Evolutionary conservation across 2,113 vertebrate genomes (phyloP).

Genomic region (Oenanthe melanoleuca): DNA sequence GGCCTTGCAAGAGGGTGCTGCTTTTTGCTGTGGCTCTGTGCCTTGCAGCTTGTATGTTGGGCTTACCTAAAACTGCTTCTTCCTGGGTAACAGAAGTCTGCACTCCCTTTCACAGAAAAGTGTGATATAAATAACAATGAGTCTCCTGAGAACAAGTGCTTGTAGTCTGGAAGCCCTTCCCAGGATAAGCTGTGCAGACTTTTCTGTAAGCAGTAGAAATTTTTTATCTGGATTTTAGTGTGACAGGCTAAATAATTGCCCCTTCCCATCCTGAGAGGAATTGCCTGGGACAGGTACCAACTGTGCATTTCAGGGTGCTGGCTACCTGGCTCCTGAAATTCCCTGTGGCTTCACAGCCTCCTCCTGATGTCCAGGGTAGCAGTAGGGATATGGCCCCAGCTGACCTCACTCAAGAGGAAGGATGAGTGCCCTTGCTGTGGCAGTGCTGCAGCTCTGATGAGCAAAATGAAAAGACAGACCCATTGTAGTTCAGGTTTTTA

Average conservation of each 20-base stretch:
- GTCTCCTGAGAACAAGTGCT: background rate
- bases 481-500: background rate
- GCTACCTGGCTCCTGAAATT: background rate
- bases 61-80: background rate
- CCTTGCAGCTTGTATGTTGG: fast-evolving
- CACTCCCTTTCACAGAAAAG: background rate
- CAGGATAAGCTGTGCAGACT: background rate
- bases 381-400: background rate
- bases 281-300: background rate
- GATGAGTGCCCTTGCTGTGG: fast-evolving
- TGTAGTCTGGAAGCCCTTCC: background rate
- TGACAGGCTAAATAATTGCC: background rate
- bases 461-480: background rate
- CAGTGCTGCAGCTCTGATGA: background rate
- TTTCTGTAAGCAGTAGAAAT: background rate
- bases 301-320: background rate
- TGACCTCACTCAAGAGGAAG: background rate
- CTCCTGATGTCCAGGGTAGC: background rate
- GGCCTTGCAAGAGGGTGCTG: background rate
- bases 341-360: background rate
- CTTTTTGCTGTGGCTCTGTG: background rate
- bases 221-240: background rate
- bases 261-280: background rate
- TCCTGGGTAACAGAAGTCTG: background rate
- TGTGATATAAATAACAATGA: background rate